phyloP scores from a whole-genome alignment of 2,113 vertebrate species.

The Scolopax mira region DNA sequence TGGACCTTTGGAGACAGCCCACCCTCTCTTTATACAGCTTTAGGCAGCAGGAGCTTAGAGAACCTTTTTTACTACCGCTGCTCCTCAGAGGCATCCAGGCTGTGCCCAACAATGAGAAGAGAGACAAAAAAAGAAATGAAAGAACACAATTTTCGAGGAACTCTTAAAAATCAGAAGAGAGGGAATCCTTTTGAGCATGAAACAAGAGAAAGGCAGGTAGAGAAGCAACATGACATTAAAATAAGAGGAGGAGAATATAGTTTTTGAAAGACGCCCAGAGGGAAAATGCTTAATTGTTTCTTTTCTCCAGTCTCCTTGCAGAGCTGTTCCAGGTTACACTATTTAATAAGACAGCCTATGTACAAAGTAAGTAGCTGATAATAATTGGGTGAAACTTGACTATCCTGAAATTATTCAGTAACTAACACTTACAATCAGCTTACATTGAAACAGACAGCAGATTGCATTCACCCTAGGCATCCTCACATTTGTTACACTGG shows the following conservation, averaged over 20 bases:
- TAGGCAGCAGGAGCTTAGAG: background rate
- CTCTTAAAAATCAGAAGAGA: background rate
- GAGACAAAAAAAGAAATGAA: background rate
- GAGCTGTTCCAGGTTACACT: slow-evolving; percentile 13
- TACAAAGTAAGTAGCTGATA: slow-evolving; percentile 6
- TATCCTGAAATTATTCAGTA: slow-evolving; percentile 5
- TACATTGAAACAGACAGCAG: background rate
- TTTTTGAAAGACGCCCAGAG: background rate
- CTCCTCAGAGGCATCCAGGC: background rate
- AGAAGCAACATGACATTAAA: slow-evolving; percentile 25
- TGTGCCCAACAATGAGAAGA: background rate
- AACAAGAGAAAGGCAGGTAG: background rate
- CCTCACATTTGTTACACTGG: background rate
- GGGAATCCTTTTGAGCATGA: background rate
- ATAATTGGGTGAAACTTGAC: background rate
- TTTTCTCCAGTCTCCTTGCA: slow-evolving; percentile 20
- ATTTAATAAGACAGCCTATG: background rate
- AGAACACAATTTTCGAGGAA: background rate
- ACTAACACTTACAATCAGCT: slow-evolving; percentile 22
- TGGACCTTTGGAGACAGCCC: background rate
- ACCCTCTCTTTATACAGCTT: background rate
- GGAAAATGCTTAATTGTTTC: background rate
- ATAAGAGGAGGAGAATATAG: background rate
- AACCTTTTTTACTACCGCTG: background rate
- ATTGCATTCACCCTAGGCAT: background rate